Conservation (phyloP, 1,140 invertebrate genomes). For the Brachionus paranguensis region DNA sequence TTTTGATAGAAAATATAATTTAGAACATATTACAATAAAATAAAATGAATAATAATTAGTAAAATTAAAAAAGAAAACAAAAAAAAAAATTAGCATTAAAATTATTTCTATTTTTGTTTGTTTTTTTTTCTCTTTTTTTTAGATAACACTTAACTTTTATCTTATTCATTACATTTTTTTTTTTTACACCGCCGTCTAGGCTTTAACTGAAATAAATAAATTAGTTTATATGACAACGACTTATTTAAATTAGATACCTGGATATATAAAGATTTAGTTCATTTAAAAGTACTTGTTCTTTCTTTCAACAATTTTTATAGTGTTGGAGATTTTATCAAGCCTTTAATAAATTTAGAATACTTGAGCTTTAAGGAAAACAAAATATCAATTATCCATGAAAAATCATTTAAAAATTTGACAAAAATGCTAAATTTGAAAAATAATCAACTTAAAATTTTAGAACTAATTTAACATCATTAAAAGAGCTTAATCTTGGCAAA, state of each 20-base stretch:
- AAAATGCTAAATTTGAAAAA: background rate
- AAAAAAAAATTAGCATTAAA: too few species aligned
- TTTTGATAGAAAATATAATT: background rate
- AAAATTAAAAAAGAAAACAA: too few species aligned
- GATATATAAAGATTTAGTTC: background rate
- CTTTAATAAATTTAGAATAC: background rate
- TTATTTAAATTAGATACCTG: background rate
- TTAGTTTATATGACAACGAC: background rate
- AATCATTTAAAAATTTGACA: background rate
- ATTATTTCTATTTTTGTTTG: too few species aligned
- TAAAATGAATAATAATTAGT: too few species aligned
- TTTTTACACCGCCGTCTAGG: too few species aligned
- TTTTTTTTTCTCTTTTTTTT: too few species aligned
- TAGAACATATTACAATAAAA: background rate
- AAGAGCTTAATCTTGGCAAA: background rate
- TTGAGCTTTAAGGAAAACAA: background rate
- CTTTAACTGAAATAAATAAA: too few species aligned
- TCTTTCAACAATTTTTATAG: background rate
- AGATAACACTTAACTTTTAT: too few species aligned
- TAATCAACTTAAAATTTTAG: background rate
- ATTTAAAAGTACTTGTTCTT: background rate
- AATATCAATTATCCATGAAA: background rate
- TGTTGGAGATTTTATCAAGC: background rate
- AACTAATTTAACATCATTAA: background rate
- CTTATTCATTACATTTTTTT: too few species aligned